Percentiles rank a stretch among this genome's conserved stretches.
phyloP scores from a whole-genome alignment of 2,113 vertebrate genomes.

The Hippocampus barbouri region DNA sequence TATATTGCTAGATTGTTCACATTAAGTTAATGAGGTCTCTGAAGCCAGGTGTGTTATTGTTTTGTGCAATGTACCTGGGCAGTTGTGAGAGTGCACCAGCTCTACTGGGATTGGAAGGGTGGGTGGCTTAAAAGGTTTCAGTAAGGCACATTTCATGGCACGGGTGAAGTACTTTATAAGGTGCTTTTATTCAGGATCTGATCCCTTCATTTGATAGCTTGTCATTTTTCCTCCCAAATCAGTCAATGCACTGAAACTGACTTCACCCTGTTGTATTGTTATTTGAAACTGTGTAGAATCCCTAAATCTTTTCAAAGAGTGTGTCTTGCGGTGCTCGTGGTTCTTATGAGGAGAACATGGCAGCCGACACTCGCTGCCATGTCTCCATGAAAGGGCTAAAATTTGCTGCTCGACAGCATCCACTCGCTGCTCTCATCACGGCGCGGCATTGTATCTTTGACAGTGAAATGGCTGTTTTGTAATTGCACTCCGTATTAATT shows the following conservation, averaged over 20 bases:
- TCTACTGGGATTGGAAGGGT: not conserved
- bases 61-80: not conserved
- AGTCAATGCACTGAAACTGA: not conserved
- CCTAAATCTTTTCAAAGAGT: not conserved
- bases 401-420: slow-evolving; percentile 25
- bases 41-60: not conserved
- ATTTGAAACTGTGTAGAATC: slow-evolving; percentile 7
- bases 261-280: not conserved
- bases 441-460: slow-evolving; percentile 42
- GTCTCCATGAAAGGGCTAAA: slow-evolving; percentile 17
- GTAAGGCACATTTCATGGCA: not conserved
- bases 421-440: slow-evolving; percentile 36
- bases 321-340: not conserved
- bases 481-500: slow-evolving; percentile 69
- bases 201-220: not conserved
- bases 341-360: slow-evolving; percentile 18
- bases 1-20: not conserved
- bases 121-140: not conserved
- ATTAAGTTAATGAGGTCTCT: not conserved
- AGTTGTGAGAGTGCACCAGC: not conserved
- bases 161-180: too few relatives aligned
- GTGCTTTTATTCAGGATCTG: not conserved
- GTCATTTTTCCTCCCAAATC: not conserved
- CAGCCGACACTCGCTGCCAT: not conserved
- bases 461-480: slow-evolving; percentile 60